Base-by-base conservation (phyloP, 2,888 invertebrate genomes). In the Macroteleia sp. region DNA sequence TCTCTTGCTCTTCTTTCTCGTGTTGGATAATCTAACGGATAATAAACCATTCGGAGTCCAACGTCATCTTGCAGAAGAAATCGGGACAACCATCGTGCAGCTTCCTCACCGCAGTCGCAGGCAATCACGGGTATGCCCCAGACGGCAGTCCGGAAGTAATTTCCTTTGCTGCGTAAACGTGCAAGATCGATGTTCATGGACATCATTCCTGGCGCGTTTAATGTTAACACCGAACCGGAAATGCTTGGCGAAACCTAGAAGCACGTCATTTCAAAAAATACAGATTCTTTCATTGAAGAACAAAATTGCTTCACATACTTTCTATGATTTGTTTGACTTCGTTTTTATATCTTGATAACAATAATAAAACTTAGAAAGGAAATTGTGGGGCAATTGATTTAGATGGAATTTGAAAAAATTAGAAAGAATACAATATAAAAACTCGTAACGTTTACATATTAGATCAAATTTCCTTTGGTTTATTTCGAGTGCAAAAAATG, bases 1-100 rank as follows among this genome's bases (percentile, higher is more conserved):
- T 90, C 88, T 36, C 84, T 86, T 74, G 76, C 10, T 48, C 90
- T 82, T 79, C 89, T 67, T 62, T 88, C 59, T 66, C 90, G 87
- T 44, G 87, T 36, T 46, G 93, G 91, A 36, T 87, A 83, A 1
- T 91, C 87, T 80, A 92, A 88, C 1, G 94, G 93, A 87, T 94
- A 95, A 85, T 94, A 94, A 1, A 94, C 94, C 52, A 95, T 90
- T 48, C 93, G 92, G 41, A 93, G 91, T 3, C 93, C 94, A 0
- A 84, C 86, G 8, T 93, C 90, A 46, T 93, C 91, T 54, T 92
- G 92, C 42, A 93, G 89, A 52, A 94, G 85, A 80, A 93, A 92
- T 59, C 94, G 93, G 0, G 95, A 94, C 84, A 97, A 92, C 97
- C 97, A 97, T 59, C 94, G 93, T 14, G 95, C 94, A 9, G 93